A percentile compares a stretch with the other conserved stretches of the same genome.
Evolutionary conservation across 2,113 vertebrate genomes (phyloP).

Genomic region (Malurus elegans): DNA sequence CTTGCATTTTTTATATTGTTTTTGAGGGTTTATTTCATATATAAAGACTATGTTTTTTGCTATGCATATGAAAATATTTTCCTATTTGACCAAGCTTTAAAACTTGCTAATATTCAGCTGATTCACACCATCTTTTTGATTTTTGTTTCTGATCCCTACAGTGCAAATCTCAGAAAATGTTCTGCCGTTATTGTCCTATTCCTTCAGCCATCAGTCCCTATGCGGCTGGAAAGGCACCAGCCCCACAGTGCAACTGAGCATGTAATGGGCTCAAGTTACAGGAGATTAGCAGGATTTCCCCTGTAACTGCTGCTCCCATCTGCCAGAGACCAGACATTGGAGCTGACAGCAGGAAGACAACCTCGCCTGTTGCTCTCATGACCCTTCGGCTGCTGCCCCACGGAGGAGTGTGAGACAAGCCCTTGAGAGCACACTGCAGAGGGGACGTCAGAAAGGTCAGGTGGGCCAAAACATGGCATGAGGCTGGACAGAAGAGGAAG

Average conservation of each 20-base stretch:
- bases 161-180: not conserved
- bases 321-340: constrained; percentile 58
- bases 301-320: constrained; percentile 64
- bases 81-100: not conserved
- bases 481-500: not conserved
- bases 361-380: constrained; percentile 24
- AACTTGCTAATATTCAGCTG: not conserved
- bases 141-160: not conserved
- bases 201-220: not conserved
- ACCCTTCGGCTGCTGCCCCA: constrained; percentile 1
- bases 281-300: constrained; percentile 67
- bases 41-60: not conserved
- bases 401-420: not conserved
- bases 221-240: constrained; percentile 19
- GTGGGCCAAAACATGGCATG: fast-evolving
- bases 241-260: constrained; percentile 23
- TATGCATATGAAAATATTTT: not conserved
- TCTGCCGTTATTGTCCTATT: not conserved
- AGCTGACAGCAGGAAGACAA: constrained; percentile 58
- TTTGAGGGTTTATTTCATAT: not conserved
- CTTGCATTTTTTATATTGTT: not conserved
- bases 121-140: not conserved
- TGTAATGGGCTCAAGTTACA: constrained; percentile 62
- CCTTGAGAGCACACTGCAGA: not conserved
- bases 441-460: not conserved